Evolutionary conservation across 2,113 vertebrate genomes (phyloP).

Genomic region (Passer montanus): DNA sequence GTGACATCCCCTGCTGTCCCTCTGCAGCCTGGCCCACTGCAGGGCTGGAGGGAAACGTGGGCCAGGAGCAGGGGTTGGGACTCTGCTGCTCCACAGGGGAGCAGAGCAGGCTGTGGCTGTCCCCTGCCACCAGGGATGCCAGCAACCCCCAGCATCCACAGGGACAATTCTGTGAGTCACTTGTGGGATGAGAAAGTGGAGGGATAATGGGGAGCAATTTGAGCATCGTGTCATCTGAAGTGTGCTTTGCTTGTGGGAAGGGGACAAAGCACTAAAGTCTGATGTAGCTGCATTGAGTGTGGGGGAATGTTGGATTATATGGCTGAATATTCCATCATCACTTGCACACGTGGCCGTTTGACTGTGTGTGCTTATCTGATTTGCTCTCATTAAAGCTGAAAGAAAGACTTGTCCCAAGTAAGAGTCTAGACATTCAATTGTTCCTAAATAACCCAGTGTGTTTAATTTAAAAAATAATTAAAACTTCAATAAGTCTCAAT

Average conservation of each 20-base stretch:
- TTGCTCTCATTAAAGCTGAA: rapidly evolving
- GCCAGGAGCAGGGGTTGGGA: background rate
- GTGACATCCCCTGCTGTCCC: rapidly evolving
- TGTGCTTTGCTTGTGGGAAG: background rate
- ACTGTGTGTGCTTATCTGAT: background rate
- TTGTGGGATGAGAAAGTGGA: background rate
- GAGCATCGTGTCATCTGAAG: background rate
- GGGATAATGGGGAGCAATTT: background rate
- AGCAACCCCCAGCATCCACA: background rate
- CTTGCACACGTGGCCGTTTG: rapidly evolving
- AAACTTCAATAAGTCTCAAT: background rate
- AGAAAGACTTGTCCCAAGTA: background rate
- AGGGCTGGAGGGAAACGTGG: background rate
- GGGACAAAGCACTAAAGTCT: background rate
- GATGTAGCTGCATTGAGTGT: rapidly evolving
- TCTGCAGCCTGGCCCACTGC: background rate
- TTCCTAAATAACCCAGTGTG: background rate
- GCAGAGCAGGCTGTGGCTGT: rapidly evolving
- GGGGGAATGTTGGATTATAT: rapidly evolving
- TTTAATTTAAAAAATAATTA: background rate
- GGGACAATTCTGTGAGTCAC: background rate
- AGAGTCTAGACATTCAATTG: too few relatives aligned
- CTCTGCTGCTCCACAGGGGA: background rate
- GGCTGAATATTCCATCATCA: background rate
- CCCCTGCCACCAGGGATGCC: background rate